phyloP scores from a whole-genome alignment of 1,140 invertebrate species.

The Sycophaga agraensis region DNA sequence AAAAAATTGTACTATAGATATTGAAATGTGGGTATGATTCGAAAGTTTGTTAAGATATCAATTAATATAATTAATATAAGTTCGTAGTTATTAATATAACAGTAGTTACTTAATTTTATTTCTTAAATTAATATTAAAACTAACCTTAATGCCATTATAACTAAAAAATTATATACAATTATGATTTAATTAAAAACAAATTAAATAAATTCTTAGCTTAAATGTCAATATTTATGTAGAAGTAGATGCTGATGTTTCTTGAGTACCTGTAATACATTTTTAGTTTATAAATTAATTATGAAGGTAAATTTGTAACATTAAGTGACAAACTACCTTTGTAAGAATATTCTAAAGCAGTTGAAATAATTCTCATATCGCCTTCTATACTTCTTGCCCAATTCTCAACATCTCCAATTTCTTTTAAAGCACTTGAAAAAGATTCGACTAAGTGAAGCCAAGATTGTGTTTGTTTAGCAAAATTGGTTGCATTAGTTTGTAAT shows the following conservation, averaged over 20 bases:
- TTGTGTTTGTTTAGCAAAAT: slow-evolving; percentile 94
- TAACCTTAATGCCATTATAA: background rate
- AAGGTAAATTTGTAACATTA: background rate
- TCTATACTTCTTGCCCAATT: slow-evolving; percentile 98
- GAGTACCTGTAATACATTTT: slow-evolving; percentile 31
- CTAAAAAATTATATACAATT: background rate
- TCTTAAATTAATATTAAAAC: background rate
- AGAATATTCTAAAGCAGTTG: slow-evolving; percentile 89
- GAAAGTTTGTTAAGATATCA: too few relatives aligned
- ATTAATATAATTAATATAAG: too few relatives aligned
- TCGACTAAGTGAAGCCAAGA: slow-evolving; percentile 95
- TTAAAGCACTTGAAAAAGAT: slow-evolving; percentile 91
- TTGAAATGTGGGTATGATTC: too few relatives aligned
- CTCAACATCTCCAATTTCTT: slow-evolving; percentile 98
- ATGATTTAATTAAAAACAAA: background rate
- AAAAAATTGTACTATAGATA: too few relatives aligned
- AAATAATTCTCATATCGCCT: slow-evolving; percentile 91
- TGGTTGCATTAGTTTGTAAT: slow-evolving; percentile 89
- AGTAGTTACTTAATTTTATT: too few relatives aligned
- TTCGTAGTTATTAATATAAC: too few relatives aligned
- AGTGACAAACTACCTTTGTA: slow-evolving; percentile 72
- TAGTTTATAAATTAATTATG: slow-evolving; percentile 1
- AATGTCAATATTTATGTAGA: background rate
- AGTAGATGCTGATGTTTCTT: slow-evolving; percentile 23
- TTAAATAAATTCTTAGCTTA: background rate